phyloP scores from a whole-genome alignment of 2,113 vertebrate genomes.

The Spilogale gracilis region DNA sequence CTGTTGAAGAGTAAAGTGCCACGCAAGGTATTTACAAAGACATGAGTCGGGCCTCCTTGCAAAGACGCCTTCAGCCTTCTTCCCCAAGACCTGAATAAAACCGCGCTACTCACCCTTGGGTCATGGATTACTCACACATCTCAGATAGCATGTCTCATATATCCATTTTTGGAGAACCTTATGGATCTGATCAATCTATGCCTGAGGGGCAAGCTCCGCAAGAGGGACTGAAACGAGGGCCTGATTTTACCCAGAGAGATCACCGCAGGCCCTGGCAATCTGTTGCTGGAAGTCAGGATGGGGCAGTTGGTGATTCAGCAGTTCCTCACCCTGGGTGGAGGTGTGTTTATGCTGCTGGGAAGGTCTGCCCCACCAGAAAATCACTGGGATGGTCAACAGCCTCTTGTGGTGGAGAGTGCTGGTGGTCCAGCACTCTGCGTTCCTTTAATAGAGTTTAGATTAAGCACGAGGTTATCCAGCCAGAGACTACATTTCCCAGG shows the following conservation, averaged over 20 bases:
- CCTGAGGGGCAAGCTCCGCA: neutral
- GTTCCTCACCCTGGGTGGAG: neutral
- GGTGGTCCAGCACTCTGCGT: neutral
- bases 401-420: neutral
- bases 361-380: neutral
- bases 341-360: too few species aligned
- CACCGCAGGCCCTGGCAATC: neutral
- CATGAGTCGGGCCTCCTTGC: neutral
- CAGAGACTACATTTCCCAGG: conserved; percentile 29
- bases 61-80: neutral
- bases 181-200: neutral
- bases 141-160: neutral
- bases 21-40: neutral
- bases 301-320: neutral
- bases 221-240: neutral
- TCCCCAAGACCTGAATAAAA: neutral
- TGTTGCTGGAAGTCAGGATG: neutral
- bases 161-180: neutral
- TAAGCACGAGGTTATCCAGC: neutral
- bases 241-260: neutral
- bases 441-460: neutral
- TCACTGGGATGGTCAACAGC: too few species aligned
- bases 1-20: neutral
- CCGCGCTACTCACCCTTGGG: neutral
- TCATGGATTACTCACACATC: neutral